Conservation (phyloP, 2,888 invertebrate genomes). For the Luffia ferchaultella region DNA sequence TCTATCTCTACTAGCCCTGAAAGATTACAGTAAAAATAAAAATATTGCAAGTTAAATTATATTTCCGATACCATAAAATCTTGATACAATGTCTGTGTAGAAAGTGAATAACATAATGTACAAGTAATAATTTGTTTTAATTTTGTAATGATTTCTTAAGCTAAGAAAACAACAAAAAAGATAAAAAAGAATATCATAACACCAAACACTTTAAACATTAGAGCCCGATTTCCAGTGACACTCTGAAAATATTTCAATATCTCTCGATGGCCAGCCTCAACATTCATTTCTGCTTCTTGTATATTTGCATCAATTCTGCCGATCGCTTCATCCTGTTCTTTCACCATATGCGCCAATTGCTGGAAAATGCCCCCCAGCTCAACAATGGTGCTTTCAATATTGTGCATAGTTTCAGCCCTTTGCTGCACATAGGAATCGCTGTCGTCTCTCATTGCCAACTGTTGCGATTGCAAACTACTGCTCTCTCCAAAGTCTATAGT, state of each 20-base stretch:
- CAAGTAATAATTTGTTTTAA: too few species aligned
- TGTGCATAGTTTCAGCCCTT: constrained; percentile 98
- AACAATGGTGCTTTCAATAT: constrained; percentile 98
- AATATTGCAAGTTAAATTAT: too few species aligned
- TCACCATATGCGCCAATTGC: constrained; percentile 95
- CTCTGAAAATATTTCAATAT: constrained; percentile 98
- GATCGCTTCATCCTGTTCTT: constrained; percentile 98
- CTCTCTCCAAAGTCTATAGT: constrained; percentile 84
- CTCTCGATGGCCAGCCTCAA: constrained; percentile 97
- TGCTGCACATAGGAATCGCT: constrained; percentile 90
- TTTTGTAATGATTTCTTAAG: constrained; percentile 55
- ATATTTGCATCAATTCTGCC: constrained; percentile 98
- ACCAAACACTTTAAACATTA: constrained; percentile 99
- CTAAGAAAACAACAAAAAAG: constrained; percentile 97
- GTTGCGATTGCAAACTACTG: constrained; percentile 65
- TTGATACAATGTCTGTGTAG: too few species aligned
- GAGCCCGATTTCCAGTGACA: constrained; percentile 96
- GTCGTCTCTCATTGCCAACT: constrained; percentile 82
- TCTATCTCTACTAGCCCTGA: too few species aligned
- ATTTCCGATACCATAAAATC: too few species aligned
- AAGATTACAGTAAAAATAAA: too few species aligned
- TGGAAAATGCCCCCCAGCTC: constrained; percentile 99
- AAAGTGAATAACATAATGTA: too few species aligned
- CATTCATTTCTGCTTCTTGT: constrained; percentile 93
- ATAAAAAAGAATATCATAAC: constrained; percentile 99